Percentiles rank a stretch among this genome's conserved stretches.
These are phyloP conservation scores for Ranitomeya imitator DNA, from an alignment of 2,113 vertebrate genomes.

Conservation along the genomic window DNA sequence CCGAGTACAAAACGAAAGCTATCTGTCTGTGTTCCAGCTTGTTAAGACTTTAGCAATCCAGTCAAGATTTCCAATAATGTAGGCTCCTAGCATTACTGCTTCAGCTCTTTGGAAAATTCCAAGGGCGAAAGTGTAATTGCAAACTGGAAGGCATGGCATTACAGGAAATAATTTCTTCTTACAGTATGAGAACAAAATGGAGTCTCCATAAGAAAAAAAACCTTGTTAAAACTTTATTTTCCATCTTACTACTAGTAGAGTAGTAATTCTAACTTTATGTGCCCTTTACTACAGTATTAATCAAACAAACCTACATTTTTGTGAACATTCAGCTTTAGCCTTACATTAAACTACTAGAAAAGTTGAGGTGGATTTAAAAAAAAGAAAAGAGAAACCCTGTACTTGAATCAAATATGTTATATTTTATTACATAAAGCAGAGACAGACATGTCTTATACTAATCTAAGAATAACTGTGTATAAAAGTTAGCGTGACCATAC, in stretches of 20 bases:
- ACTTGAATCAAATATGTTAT: background rate
- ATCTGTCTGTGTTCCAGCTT: slow-evolving; percentile 56
- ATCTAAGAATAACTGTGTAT: background rate
- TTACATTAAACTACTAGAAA: background rate
- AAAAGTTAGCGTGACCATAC: background rate
- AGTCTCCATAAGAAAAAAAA: slow-evolving; percentile 8
- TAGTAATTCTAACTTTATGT: slow-evolving; percentile 7
- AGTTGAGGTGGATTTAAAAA: background rate
- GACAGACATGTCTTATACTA: background rate
- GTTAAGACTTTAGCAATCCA: slow-evolving; percentile 56
- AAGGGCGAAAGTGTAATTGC: slow-evolving; percentile 55
- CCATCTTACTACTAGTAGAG: slow-evolving; percentile 2
- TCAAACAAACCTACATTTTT: slow-evolving; percentile 5
- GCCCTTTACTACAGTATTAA: background rate
- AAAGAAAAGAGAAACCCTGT: background rate
- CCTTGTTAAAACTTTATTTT: slow-evolving; percentile 43
- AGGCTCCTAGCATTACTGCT: slow-evolving; percentile 51
- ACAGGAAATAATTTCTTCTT: slow-evolving; percentile 40
- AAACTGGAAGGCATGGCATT: slow-evolving; percentile 47
- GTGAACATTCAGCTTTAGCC: background rate
- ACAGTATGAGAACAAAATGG: slow-evolving; percentile 29
- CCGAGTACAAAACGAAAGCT: slow-evolving; percentile 39
- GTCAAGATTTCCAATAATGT: slow-evolving; percentile 56
- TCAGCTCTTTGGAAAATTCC: slow-evolving; percentile 55
- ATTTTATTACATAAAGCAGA: background rate